These are phyloP conservation scores for Cacatua alba DNA, from an alignment of 2,113 vertebrate genomes.

Conservation along the genomic window DNA sequence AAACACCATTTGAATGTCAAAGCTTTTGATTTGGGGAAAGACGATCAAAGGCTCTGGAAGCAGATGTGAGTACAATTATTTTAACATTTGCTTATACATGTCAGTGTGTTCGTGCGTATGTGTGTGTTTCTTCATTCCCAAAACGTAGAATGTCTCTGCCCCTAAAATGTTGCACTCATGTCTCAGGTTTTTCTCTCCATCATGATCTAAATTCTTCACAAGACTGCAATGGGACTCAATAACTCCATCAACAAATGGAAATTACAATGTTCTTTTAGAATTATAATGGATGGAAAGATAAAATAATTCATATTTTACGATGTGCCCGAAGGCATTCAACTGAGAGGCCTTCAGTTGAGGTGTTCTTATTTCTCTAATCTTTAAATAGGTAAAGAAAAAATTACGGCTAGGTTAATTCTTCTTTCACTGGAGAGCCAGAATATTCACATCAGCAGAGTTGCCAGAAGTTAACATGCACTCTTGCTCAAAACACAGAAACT, in stretches of 20 bases:
- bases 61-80: background rate
- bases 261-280: background rate
- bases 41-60: background rate
- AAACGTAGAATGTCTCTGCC: background rate
- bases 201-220: background rate
- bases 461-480: background rate
- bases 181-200: background rate
- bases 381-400: background rate
- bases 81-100: background rate
- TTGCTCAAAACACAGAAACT: background rate
- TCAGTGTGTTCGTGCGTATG: background rate
- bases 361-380: background rate
- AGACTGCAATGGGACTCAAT: background rate
- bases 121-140: background rate
- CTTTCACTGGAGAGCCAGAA: background rate
- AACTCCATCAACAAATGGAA: background rate
- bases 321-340: background rate
- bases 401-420: background rate
- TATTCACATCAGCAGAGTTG: background rate
- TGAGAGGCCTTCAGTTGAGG: background rate
- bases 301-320: background rate
- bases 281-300: background rate
- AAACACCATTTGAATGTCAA: background rate
- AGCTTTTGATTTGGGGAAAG: background rate
- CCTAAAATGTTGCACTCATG: fast-evolving